These are phyloP conservation scores for Parazoanthus darwini DNA, from an alignment of 92 coral and sea anemone species.

Conservation along the genomic window DNA sequence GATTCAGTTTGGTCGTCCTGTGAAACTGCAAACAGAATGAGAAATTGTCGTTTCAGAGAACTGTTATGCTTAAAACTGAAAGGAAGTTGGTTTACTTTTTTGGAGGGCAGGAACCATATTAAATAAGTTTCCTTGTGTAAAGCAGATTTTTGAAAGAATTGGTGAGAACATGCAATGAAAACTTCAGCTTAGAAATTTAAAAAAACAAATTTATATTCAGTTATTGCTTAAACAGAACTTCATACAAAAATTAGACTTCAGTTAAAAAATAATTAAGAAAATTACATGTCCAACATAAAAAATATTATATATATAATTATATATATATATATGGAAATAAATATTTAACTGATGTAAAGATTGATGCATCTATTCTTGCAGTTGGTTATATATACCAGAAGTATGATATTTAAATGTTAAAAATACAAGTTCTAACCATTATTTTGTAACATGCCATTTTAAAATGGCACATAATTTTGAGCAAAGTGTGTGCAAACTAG, in stretches of 20 bases:
- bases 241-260: not conserved
- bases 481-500: not conserved
- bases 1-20: not conserved
- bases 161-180: not conserved
- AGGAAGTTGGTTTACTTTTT: not conserved
- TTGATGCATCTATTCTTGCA: not conserved
- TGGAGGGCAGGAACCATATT: not conserved
- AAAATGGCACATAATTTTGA: not conserved
- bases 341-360: too few relatives aligned
- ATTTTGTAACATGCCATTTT: slow-evolving; percentile 4
- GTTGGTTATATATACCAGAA: too few relatives aligned
- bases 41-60: not conserved
- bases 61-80: slow-evolving; percentile 13
- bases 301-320: too few relatives aligned
- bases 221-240: not conserved
- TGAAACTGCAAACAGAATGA: not conserved
- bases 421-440: too few relatives aligned
- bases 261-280: too few relatives aligned
- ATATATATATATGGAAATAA: too few relatives aligned
- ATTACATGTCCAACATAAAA: not conserved
- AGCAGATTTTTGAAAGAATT: not conserved
- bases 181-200: not conserved
- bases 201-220: too few relatives aligned
- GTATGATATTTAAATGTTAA: too few relatives aligned
- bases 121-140: not conserved